phyloP scores from a whole-genome alignment of 2,888 invertebrate species.

The Cyrtodaria siliqua region DNA sequence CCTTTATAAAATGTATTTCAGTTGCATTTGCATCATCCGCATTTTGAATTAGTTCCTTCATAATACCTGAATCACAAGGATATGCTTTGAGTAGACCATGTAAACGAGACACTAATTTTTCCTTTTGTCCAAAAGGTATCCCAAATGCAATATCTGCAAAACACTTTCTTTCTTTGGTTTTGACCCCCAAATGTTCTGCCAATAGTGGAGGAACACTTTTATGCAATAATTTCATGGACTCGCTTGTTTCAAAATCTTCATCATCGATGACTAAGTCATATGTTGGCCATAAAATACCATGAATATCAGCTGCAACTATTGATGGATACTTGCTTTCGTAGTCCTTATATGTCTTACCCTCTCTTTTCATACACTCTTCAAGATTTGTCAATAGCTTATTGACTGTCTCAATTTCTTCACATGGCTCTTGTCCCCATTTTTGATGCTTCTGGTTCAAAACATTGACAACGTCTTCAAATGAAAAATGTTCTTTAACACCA shows the following conservation, averaged over 20 bases:
- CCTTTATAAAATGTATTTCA: constrained; percentile 73
- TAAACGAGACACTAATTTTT: constrained; percentile 78
- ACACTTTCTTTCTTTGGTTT: constrained; percentile 9
- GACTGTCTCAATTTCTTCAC: neutral
- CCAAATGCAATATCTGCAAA: neutral
- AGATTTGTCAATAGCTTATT: neutral
- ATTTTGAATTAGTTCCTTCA: constrained; percentile 82
- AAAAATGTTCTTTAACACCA: constrained; percentile 15
- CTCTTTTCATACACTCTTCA: neutral
- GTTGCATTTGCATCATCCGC: constrained; percentile 82
- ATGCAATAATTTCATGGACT: constrained; percentile 20
- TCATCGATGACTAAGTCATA: constrained; percentile 3
- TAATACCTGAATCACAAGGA: constrained; percentile 80
- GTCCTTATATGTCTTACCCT: neutral
- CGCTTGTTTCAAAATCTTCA: constrained; percentile 9
- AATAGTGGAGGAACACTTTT: constrained; percentile 5
- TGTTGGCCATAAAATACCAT: neutral
- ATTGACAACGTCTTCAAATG: neutral
- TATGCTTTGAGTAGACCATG: constrained; percentile 78
- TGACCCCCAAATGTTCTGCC: constrained; percentile 23
- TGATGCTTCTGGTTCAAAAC: constrained; percentile 8
- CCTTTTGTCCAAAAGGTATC: constrained; percentile 82
- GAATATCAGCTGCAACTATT: neutral
- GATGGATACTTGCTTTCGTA: neutral
- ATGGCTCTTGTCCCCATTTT: neutral